Evolutionary conservation across 2,888 invertebrate species (phyloP).

Genomic region (Artemia sinica): DNA sequence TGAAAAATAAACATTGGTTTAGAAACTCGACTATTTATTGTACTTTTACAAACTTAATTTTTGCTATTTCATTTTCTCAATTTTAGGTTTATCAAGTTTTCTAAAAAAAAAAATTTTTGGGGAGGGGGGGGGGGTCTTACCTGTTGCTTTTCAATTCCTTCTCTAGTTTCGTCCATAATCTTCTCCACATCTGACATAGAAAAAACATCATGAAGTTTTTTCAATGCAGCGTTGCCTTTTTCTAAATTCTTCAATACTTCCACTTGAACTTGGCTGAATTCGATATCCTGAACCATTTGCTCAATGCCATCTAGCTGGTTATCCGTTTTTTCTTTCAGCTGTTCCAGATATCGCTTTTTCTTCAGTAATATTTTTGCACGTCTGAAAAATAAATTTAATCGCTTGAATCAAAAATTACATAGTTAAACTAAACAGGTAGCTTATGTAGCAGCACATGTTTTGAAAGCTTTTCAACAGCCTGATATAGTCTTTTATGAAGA

Average conservation of each 20-base stretch:
- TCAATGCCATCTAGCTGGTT: slow-evolving; percentile 79
- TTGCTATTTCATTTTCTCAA: no score
- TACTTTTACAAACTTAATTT: no score
- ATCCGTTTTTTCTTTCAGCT: slow-evolving; percentile 66
- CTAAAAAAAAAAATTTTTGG: no score
- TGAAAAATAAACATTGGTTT: no score
- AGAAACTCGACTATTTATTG: no score
- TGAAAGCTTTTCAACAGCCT: no score
- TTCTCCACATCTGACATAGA: slow-evolving; percentile 85
- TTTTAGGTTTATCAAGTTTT: no score
- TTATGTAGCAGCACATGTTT: no score
- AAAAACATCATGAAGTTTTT: slow-evolving; percentile 70
- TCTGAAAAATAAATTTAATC: slow-evolving; percentile 33
- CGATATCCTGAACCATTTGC: slow-evolving; percentile 59
- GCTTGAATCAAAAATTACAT: no score
- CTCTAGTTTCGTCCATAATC: slow-evolving; percentile 86
- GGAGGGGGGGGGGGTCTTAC: slow-evolving; percentile 34
- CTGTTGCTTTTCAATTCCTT: slow-evolving; percentile 82
- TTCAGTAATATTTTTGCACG: slow-evolving; percentile 74
- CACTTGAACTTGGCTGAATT: slow-evolving; percentile 81
- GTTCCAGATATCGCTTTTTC: slow-evolving; percentile 89
- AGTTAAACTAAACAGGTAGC: no score
- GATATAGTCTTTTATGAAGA: no score
- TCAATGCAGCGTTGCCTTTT: slow-evolving; percentile 75
- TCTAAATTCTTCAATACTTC: slow-evolving; percentile 79